These are phyloP conservation scores for Tetrax tetrax DNA, from an alignment of 2,113 vertebrate genomes.

Conservation along the genomic window DNA sequence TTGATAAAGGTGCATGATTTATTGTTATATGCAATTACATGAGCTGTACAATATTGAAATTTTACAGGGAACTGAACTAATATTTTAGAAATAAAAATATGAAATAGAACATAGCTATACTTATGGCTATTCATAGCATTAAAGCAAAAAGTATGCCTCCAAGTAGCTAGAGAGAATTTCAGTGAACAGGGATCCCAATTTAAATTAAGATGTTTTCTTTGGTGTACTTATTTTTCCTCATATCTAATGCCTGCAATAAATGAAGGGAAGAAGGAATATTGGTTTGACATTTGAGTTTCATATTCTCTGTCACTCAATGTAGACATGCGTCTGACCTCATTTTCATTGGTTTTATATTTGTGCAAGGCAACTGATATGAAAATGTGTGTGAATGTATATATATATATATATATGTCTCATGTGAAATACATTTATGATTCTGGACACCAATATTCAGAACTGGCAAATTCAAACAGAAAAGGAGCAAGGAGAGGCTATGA, in stretches of 20 bases:
- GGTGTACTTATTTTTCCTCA: not conserved
- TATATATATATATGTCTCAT: not conserved
- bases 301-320: not conserved
- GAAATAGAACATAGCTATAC: not conserved
- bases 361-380: not conserved
- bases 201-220: not conserved
- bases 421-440: not conserved
- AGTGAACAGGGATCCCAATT: not conserved
- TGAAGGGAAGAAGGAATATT: not conserved
- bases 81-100: slow-evolving; percentile 51
- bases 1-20: slow-evolving; percentile 41
- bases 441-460: not conserved
- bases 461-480: not conserved
- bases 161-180: not conserved
- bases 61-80: slow-evolving; percentile 6
- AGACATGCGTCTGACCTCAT: not conserved
- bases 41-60: slow-evolving; percentile 38
- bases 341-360: not conserved
- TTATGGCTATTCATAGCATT: slow-evolving; percentile 1
- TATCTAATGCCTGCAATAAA: not conserved
- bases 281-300: not conserved
- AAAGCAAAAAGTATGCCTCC: not conserved
- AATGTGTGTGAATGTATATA: not conserved
- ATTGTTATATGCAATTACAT: slow-evolving; percentile 31
- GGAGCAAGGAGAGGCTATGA: not conserved